Percentiles rank a stretch among this genome's conserved stretches.
Evolutionary conservation across 2,888 invertebrate genomes (phyloP).

Genomic region (Hydroisotoma schaefferi): DNA sequence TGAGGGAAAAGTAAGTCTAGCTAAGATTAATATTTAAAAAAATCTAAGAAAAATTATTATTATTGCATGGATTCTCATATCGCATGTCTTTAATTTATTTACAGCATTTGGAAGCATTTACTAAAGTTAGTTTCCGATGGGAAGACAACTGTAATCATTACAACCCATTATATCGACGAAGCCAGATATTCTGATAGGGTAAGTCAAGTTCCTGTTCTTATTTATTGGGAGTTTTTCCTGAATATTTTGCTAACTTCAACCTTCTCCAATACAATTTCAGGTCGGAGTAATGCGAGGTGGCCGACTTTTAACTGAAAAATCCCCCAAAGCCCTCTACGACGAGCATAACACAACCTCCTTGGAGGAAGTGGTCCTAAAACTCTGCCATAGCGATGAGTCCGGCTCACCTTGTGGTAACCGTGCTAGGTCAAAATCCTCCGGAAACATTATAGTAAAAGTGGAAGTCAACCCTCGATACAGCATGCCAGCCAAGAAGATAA

Average conservation of each 20-base stretch:
- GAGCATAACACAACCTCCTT: constrained; percentile 24
- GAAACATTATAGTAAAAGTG: constrained; percentile 5
- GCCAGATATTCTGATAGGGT: constrained; percentile 32
- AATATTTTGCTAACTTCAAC: background rate
- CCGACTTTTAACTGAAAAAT: constrained; percentile 32
- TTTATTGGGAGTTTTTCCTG: background rate
- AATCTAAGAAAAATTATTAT: too few relatives aligned
- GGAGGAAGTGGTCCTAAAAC: constrained; percentile 40
- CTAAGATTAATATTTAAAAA: background rate
- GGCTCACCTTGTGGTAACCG: background rate
- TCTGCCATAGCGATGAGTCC: constrained; percentile 33
- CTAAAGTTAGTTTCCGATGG: constrained; percentile 24
- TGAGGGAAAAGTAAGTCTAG: constrained; percentile 67
- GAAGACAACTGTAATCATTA: constrained; percentile 40
- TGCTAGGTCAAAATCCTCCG: constrained; percentile 2
- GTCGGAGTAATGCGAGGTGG: constrained; percentile 43
- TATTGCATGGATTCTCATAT: too few relatives aligned
- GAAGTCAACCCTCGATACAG: constrained; percentile 4
- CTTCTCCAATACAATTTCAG: constrained; percentile 15
- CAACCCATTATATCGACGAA: constrained; percentile 44
- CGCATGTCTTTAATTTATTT: background rate
- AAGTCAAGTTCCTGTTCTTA: constrained; percentile 4
- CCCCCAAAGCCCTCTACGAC: constrained; percentile 28
- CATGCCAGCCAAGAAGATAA: background rate
- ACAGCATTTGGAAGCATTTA: constrained; percentile 41